phyloP scores from a whole-genome alignment of 2,797 vertebrate genomes.

The Psittacula derbiana region DNA sequence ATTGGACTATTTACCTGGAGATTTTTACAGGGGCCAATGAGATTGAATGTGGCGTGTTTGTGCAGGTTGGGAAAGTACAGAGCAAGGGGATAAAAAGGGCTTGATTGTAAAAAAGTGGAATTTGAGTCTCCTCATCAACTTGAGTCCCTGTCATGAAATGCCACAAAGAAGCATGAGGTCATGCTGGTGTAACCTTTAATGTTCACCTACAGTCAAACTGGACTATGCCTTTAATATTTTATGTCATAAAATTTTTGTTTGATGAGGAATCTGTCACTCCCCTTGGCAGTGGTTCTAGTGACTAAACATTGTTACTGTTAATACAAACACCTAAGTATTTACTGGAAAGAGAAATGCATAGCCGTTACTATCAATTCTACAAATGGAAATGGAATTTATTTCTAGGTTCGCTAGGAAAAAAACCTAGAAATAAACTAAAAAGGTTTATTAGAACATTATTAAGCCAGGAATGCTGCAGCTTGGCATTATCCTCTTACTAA shows the following conservation, averaged over 20 bases:
- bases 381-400: neutral
- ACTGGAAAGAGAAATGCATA: neutral
- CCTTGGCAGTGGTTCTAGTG: neutral
- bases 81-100: no score
- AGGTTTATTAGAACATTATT: neutral
- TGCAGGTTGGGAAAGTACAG: no score
- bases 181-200: neutral
- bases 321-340: neutral
- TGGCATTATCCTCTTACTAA: neutral
- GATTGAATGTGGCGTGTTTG: no score
- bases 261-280: neutral
- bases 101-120: no score
- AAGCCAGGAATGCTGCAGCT: neutral
- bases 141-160: no score
- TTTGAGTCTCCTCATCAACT: no score
- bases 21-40: no score
- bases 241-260: neutral
- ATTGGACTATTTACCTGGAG: no score
- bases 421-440: neutral
- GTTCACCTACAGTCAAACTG: neutral
- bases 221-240: neutral
- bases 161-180: neutral
- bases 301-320: neutral
- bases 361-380: neutral
- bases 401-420: neutral